These are phyloP conservation scores for Spialia ferax DNA, from an alignment of 2,888 invertebrate genomes.

Conservation along the genomic window DNA sequence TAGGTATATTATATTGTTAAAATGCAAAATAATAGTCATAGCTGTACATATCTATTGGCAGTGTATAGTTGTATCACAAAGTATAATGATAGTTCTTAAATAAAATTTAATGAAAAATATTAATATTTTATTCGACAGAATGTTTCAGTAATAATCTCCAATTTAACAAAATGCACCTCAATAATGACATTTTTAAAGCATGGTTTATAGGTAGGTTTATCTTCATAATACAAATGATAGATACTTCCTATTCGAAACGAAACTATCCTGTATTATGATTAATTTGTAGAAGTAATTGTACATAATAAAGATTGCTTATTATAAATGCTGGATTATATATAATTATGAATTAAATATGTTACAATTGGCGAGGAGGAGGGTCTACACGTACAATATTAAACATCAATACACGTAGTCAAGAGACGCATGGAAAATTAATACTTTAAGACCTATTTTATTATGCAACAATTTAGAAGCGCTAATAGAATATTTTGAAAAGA, in stretches of 20 bases:
- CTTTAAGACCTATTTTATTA: slow-evolving; percentile 66
- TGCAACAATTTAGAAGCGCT: slow-evolving; percentile 69
- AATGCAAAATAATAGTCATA: no score
- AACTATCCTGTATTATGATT: neutral
- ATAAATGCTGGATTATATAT: neutral
- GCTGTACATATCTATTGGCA: slow-evolving; percentile 25
- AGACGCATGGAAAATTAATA: slow-evolving; percentile 57
- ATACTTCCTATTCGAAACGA: neutral
- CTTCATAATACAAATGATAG: neutral
- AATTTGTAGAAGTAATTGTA: neutral
- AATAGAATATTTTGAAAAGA: slow-evolving; percentile 66
- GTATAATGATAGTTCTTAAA: neutral
- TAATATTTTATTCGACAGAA: no score
- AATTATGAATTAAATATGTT: slow-evolving; percentile 15
- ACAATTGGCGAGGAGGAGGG: slow-evolving; percentile 44
- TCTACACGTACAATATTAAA: slow-evolving; percentile 51
- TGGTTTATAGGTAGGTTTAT: neutral
- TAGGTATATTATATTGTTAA: no score
- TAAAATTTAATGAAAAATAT: no score
- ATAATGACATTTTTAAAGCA: no score
- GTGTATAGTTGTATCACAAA: slow-evolving; percentile 7
- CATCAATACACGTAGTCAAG: slow-evolving; percentile 44
- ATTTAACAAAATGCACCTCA: no score
- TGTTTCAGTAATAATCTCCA: no score
- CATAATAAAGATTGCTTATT: neutral